Evolutionary conservation across 2,797 vertebrate species (phyloP).

Genomic region (Eospalax fontanierii): DNA sequence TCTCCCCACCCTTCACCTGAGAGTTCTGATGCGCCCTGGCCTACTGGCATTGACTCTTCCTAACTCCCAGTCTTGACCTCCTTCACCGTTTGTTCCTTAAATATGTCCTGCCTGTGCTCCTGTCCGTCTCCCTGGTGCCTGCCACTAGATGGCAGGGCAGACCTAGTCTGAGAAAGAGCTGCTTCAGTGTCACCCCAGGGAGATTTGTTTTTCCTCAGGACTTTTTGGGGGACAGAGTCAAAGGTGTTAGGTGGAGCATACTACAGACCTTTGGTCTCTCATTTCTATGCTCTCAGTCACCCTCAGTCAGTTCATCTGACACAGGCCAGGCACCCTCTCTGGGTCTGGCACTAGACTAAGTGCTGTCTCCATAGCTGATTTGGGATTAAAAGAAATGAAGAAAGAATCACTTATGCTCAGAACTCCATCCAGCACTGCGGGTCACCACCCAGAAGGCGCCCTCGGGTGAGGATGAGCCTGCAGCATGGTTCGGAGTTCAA

Average conservation of each 20-base stretch:
- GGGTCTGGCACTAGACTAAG: neutral
- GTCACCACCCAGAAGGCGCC: neutral
- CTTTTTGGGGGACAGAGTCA: neutral
- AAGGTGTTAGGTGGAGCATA: neutral
- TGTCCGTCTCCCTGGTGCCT: neutral
- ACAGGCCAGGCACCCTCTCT: neutral
- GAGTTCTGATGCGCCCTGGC: neutral
- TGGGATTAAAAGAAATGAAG: neutral
- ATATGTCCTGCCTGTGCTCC: no score
- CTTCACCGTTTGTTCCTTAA: fast-evolving
- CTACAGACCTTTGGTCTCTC: neutral
- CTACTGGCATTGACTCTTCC: neutral
- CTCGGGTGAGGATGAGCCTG: neutral
- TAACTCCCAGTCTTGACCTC: neutral
- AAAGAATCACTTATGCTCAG: neutral
- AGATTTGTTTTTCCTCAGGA: neutral
- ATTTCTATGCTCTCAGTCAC: neutral
- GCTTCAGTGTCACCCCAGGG: neutral
- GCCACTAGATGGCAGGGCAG: constrained; percentile 82
- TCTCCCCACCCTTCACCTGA: neutral
- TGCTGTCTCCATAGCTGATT: neutral
- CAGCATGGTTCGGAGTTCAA: neutral
- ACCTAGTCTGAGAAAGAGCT: neutral
- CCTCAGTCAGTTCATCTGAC: neutral
- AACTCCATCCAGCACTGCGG: neutral